Percentiles rank a stretch among this genome's conserved stretches.
phyloP scores from a whole-genome alignment of 2,797 vertebrate genomes.

The Salarias fasciatus region DNA sequence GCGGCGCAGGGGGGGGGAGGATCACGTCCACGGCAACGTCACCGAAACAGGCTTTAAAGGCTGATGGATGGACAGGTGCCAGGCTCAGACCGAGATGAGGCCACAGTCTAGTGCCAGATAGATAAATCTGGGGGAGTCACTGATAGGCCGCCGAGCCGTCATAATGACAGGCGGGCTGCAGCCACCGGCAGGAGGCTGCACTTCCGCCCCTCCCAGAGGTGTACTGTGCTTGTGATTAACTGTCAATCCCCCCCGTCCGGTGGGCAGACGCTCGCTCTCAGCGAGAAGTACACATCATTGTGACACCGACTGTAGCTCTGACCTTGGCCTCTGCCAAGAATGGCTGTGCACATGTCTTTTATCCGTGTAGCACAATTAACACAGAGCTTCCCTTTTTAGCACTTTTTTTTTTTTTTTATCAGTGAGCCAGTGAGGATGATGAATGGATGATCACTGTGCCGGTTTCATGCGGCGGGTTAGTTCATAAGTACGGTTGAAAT shows the following conservation, averaged over 20 bases:
- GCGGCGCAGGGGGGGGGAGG: slow-evolving; percentile 41
- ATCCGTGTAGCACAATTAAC: no score
- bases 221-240: slow-evolving; percentile 84
- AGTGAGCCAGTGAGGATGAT: no score
- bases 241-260: slow-evolving; percentile 77
- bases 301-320: slow-evolving; percentile 72
- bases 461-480: no score
- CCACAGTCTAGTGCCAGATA: slow-evolving; percentile 58
- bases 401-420: no score
- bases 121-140: slow-evolving; percentile 76
- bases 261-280: slow-evolving; percentile 73
- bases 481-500: no score
- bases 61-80: slow-evolving; percentile 76
- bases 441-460: no score
- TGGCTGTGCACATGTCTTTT: slow-evolving; percentile 13
- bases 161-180: slow-evolving; percentile 72
- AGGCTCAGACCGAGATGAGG: slow-evolving; percentile 55
- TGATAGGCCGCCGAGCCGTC: slow-evolving; percentile 67
- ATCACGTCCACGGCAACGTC: slow-evolving; percentile 38
- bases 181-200: slow-evolving; percentile 64
- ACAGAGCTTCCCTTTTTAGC: no score
- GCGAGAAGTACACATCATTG: slow-evolving; percentile 76
- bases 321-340: slow-evolving; percentile 70
- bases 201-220: slow-evolving; percentile 72
- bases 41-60: slow-evolving; percentile 47